phyloP scores from a whole-genome alignment of 2,113 vertebrate species.

The Phalacrocorax aristotelis region DNA sequence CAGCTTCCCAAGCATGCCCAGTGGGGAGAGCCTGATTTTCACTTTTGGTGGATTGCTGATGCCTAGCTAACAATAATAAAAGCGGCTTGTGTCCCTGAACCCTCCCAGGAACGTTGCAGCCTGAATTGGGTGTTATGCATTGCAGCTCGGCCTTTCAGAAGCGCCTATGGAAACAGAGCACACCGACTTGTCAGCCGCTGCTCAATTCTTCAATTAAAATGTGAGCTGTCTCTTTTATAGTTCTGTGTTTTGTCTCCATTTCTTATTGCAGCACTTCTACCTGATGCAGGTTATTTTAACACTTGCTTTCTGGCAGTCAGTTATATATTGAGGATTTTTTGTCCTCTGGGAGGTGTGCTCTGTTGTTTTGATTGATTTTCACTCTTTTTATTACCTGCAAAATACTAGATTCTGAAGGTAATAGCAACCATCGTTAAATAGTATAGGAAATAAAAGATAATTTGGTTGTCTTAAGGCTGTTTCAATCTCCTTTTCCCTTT shows the following conservation, averaged over 20 bases:
- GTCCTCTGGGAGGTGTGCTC: conserved; percentile 61
- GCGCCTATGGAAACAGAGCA: background rate
- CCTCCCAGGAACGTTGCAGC: background rate
- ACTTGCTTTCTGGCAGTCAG: conserved; percentile 58
- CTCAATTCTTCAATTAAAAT: conserved; percentile 64
- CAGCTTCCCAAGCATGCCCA: background rate
- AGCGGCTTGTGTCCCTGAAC: conserved; percentile 15
- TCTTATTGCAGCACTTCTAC: conserved; percentile 34
- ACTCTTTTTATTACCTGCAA: conserved; percentile 70
- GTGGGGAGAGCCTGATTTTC: conserved; percentile 18
- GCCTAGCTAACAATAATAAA: conserved; percentile 43
- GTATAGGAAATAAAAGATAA: conserved; percentile 63
- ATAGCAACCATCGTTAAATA: conserved; percentile 66
- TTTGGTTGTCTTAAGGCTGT: conserved; percentile 57
- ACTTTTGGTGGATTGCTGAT: conserved; percentile 11
- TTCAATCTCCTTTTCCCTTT: conserved; percentile 51
- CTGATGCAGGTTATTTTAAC: conserved; percentile 61
- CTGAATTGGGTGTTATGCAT: background rate
- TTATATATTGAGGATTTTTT: conserved; percentile 62
- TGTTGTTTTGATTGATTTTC: conserved; percentile 73
- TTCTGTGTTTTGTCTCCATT: conserved; percentile 35
- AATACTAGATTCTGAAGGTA: conserved; percentile 69
- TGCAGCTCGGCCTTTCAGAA: background rate
- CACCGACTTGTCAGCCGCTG: background rate
- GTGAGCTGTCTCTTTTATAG: conserved; percentile 46